Evolutionary conservation across 2,888 invertebrate genomes (phyloP), one percentile per base, ranked within the genome.

Genomic region (Ernsta delagoae): DNA sequence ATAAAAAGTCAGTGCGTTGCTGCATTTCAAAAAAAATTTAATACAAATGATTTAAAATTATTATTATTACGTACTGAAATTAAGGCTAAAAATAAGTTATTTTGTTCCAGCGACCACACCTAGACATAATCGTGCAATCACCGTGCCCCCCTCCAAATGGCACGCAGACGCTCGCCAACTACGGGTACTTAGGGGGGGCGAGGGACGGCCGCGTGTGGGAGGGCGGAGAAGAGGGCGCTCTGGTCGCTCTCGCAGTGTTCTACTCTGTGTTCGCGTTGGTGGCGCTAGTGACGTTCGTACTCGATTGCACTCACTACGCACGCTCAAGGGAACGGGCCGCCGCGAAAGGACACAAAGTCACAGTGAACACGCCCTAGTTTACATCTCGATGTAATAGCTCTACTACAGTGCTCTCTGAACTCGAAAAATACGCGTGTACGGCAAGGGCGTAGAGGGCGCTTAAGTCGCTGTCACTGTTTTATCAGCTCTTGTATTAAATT

Each of bases 41-140:
- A n/a, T n/a, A n/a, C n/a, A n/a, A n/a, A n/a, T n/a, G n/a, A n/a
- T n/a, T n/a, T n/a, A n/a, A n/a, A n/a, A n/a, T n/a, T n/a, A n/a
- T n/a, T n/a, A n/a, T n/a, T n/a, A n/a, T n/a, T n/a, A n/a, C n/a
- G n/a, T n/a, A n/a, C n/a, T n/a, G n/a, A n/a, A n/a, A n/a, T n/a
- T n/a, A n/a, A n/a, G n/a, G n/a, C n/a, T n/a, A n/a, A n/a, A n/a
- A n/a, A n/a, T n/a, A n/a, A n/a, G n/a, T 36, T 4, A 4, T 36
- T 36, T 36, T 36, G n/a, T 80, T 83, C 73, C 95, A 98, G 95
- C 96, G 97, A 72, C 97, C 97, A 78, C 96, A 96, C 79, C 97
- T 97, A 87, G 97, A 97, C 81, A 97, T 97, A 73, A 98, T 98
- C 79, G 96, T 97, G 39, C 97, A 97, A 83, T 95, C 96, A 53